Evolutionary conservation across 2,888 invertebrate species (phyloP), one percentile per base, ranked within the genome.

Genomic region (Catocala nupta): DNA sequence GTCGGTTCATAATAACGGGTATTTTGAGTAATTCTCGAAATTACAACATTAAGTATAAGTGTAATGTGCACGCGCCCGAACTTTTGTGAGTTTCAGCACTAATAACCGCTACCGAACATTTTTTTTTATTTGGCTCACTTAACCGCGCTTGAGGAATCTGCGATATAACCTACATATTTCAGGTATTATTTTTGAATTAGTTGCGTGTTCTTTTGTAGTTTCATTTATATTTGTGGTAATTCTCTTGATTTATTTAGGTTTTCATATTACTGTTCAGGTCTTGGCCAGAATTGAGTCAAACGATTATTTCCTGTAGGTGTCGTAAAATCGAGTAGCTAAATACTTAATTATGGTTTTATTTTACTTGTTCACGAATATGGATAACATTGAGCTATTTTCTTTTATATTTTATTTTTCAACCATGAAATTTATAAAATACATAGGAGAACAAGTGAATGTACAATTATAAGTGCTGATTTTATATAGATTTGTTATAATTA

Each of bases 1-100:
- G 52, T 68, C 48, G 69, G 62, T 70, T 43, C 62, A 25, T 72
- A 78, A 78, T 75, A 71, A 71, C 70, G 16, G 74, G 63, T 74
- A 74, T 78, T 78, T 76, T 68, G 50, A 59, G 54, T 76, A 78
- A 70, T 76, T 78, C 64, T 42, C 47, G 25, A 70, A 78, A 78
- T 74, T 74, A 75, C 69, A 62, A 63, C 59, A 59, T 59, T 65
- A 72, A 65, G 51, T 72, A 67, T 61, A 68, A 61, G 71, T 65
- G 64, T 77, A 75, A 73, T 73, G 71, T 65, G 54, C 64, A 65
- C 59, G 70, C 62, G 45, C 65, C 53, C 10, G 34, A 43, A 68
- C 57, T 69, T 71, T 68, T 73, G 53, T 72, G 68, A 59, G 64
- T 73, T 66, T 65, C 48, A 54, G 59, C 54, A 65, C 56, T 73